phyloP scores from a whole-genome alignment of 2,888 invertebrate genomes.

The Plusia festucae region DNA sequence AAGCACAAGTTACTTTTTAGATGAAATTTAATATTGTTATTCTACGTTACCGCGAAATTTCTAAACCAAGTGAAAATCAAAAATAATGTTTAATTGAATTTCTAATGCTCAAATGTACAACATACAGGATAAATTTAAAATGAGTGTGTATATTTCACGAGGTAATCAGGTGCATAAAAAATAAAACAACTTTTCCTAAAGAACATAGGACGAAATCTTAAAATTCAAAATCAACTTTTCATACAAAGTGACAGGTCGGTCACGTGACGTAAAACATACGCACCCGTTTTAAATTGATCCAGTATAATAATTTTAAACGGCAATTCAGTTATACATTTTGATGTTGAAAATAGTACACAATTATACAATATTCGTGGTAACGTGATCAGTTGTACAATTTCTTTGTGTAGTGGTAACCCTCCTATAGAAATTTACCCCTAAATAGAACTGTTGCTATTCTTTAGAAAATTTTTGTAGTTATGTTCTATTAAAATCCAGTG shows the following conservation, averaged over 20 bases:
- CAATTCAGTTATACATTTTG: conserved; percentile 3
- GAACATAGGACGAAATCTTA: too few relatives aligned
- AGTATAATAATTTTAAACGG: not conserved
- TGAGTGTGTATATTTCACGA: too few relatives aligned
- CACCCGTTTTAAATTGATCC: too few relatives aligned
- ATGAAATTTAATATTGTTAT: conserved; percentile 38
- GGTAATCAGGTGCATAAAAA: too few relatives aligned
- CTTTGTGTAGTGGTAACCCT: conserved; percentile 44
- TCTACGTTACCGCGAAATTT: conserved; percentile 44
- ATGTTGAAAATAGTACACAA: not conserved
- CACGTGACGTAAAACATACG: too few relatives aligned
- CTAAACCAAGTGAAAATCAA: conserved; percentile 9
- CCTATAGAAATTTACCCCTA: conserved; percentile 25
- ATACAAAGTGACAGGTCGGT: too few relatives aligned
- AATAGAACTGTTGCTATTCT: conserved; percentile 29
- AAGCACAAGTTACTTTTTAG: conserved; percentile 60
- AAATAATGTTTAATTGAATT: conserved; percentile 1
- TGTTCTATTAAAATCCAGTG: conserved; percentile 66
- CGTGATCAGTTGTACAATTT: conserved; percentile 29
- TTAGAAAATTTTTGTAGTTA: conserved; percentile 40
- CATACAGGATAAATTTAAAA: too few relatives aligned
- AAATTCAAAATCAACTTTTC: too few relatives aligned
- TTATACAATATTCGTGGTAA: conserved; percentile 40
- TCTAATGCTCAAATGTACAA: not conserved
- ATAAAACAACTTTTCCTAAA: too few relatives aligned